Base-by-base conservation (phyloP, 2,888 invertebrate species). In the Drosophila paranaensis region DNA sequence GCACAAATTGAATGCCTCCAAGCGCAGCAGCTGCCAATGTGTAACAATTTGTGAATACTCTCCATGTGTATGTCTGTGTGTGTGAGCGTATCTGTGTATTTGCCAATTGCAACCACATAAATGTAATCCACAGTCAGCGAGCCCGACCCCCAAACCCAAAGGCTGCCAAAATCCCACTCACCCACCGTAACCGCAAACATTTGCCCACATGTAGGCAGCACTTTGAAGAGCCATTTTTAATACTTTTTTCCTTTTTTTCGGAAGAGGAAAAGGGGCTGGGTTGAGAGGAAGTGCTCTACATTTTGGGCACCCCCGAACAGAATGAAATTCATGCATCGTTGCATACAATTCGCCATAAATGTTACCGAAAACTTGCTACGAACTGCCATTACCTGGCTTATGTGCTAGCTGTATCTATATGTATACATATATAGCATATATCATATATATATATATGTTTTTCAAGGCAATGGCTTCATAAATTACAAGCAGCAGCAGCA, bases 261-360 rank as follows among this genome's bases (percentile, higher is more conserved):
- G 35, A 45, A 20, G 20, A 20, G 20, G 20, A 2, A 20, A 20
- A 1, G 30, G 30, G 6, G 10, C 16, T 0, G 9, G 5, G 16
- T 11, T 3, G 14, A 2, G 9, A 30, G 45, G 27, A 51, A 48
- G 30, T 68, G 72, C 46, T 64, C 53, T 46, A 64, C 57, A 71
- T 72, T 71, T 63, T 35, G 53, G 55, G 27, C 45, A 43, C 35
- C 45, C 43, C 43, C 40, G 42, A 50, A 66, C 60, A 75, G 89
- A 88, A 81, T 84, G 74, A 84, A 84, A 84, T 87, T 89, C 71
- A 84, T 84, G 87, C 89, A 89, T 89, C 88, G 82, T 65, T 89
- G 87, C 79, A 72, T 84, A 73, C 84, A 84, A 89, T 89, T 81
- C 82, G 87, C 72, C 87, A 81, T 87, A 81, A 87, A 86, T 82